Base-by-base conservation (phyloP, 2,113 vertebrate genomes). In the Cryptomyrus ogoouensis region DNA sequence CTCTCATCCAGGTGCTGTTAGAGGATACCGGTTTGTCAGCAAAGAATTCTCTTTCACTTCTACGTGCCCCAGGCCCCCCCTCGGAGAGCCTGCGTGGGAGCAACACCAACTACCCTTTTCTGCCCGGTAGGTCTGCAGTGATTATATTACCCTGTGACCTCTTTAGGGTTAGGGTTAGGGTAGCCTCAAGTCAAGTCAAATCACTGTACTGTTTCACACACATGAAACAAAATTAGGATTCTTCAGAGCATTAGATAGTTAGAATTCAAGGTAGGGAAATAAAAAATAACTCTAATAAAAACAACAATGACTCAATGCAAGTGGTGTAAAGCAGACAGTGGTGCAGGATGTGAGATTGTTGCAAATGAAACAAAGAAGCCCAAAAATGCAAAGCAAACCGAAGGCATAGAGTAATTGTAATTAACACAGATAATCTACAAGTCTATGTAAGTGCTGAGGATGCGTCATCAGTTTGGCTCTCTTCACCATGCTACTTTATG, bases 21-120 rank as follows among this genome's bases (percentile, higher is more conserved):
- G 97, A 97, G 89, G 95, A 98, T 94, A 97, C 95, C 0, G 94
- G 96, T 6, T 94, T 98, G 47, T 97, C 97, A 0, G 95, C 97
- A 5, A 97, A 98, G 83, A 98, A 97, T 90, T 98, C 98, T 0
- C 95, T 98, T 31, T 98, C 98, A 31, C 95, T 98, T 47, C 96
- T 94, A 74, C 96, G 98, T 1, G 97, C 97, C 2, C 97, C 97
- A 0, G 97, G 96, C 1, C 96, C 97, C 8, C 95, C 93, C 0
- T 94, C 96, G 39, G 97, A 98, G 92, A 97, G 97, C 58, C 94
- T 98, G 0, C 92, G 96, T 93, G 97, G 97, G 89, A 98, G 97
- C 90, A 97, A 96, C 90, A 97, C 97, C 44, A 97, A 97, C 91
- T 98, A 97, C 89, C 97, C 97, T 3, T 98, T 97, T 90, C 96